Evolutionary conservation across 2,888 invertebrate species (phyloP), one percentile per base, ranked within the genome.

Genomic region (Ephialtes manifestator): DNA sequence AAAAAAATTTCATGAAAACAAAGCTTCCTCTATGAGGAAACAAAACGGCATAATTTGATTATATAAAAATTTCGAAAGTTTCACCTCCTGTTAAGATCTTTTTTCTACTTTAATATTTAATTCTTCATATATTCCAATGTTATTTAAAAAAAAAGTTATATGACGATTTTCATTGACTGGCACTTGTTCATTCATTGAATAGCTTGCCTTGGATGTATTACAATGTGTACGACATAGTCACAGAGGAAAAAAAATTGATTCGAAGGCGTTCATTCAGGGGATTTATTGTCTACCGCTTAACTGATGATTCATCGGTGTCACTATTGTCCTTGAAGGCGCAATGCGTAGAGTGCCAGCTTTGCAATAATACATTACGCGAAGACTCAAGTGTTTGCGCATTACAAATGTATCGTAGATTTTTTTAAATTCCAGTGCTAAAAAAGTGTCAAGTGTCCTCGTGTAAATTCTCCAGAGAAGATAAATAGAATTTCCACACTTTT

Each of bases 311-410:
- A 55, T 20, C 11, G 2, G 20, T 55, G 55, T 24, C 11, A 55
- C 24, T 20, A 55, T 55, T 24, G 55, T 55, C 55, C 55, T 55
- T 55, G 55, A 20, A 7, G 2, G 24, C 20, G 20, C 0, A 11
- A 55, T 11, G 55, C 24, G 55, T 24, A 24, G 55, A 55, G 55
- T 20, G 24, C 24, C 20, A 20, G 24, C 55, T 24, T 15, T 13
- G 13, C 58, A 28, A 58, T 58, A 31, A 15, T 60, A 31, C 60
- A n/a, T 60, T 31, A 24, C 18, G 11, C 24, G 55, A 13, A n/a
- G 15, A 31, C 13, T 60, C 60, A 13, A 60, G 60, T 60, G n/a
- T 31, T 60, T 60, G 28, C 55, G 55, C 55, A 24, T 24, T 58
- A 10, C 28, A 58, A 58, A 20, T 58, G 15, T 60, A 24, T 4